Evolutionary conservation across 1,140 invertebrate genomes (phyloP).

Genomic region (Drosophila sp.): DNA sequence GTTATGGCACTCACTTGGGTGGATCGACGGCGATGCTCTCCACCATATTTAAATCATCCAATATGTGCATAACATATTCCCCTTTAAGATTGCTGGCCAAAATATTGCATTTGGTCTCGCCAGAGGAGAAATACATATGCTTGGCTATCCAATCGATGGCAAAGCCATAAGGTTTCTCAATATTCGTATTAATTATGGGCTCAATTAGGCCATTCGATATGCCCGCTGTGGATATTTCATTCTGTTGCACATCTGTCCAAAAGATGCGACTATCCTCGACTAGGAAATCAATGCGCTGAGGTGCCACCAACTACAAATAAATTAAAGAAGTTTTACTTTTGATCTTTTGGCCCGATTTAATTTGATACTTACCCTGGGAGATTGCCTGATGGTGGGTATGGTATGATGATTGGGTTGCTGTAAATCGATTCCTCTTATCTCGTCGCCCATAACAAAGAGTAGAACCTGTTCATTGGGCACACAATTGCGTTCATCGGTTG

Average conservation of each 20-base stretch:
- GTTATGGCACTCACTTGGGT: constrained; percentile 75
- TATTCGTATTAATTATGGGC: constrained; percentile 90
- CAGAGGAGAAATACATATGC: constrained; percentile 88
- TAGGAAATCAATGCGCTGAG: constrained; percentile 88
- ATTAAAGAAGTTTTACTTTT: background rate
- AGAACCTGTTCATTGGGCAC: constrained; percentile 90
- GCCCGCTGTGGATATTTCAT: constrained; percentile 89
- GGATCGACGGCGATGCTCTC: constrained; percentile 88
- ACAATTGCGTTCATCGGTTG: constrained; percentile 87
- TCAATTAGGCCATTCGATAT: constrained; percentile 87
- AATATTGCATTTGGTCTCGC: constrained; percentile 84
- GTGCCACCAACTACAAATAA: constrained; percentile 84
- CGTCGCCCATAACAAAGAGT: constrained; percentile 89
- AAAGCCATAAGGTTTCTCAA: constrained; percentile 84
- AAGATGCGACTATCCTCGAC: constrained; percentile 88
- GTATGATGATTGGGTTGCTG: constrained; percentile 89
- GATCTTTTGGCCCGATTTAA: background rate
- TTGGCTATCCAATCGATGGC: constrained; percentile 90
- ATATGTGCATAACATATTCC: constrained; percentile 86
- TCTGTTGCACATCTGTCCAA: constrained; percentile 90
- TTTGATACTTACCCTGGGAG: constrained; percentile 83
- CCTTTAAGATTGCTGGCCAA: constrained; percentile 89
- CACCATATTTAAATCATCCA: constrained; percentile 78
- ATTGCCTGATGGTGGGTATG: constrained; percentile 88
- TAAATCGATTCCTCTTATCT: constrained; percentile 93